phyloP scores from a whole-genome alignment of 2,113 vertebrate species.

The Tupaia tana region DNA sequence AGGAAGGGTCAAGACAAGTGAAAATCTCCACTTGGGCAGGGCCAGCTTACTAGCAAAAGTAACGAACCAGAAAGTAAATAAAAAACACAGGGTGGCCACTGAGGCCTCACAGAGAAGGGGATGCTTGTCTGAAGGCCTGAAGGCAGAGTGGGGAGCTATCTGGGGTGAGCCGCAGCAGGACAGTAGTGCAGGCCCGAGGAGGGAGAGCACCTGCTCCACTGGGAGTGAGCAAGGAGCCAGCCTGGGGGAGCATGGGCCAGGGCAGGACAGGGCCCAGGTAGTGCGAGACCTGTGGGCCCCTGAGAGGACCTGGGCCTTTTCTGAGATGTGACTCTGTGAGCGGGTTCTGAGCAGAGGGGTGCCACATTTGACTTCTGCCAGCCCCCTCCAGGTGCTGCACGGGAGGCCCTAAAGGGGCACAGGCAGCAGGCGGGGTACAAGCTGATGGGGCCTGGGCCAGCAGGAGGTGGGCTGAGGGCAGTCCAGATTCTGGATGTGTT shows the following conservation, averaged over 20 bases:
- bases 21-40: background rate
- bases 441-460: background rate
- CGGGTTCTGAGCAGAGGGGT: background rate
- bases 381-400: background rate
- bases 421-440: background rate
- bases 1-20: background rate
- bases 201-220: background rate
- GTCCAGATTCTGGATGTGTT: background rate
- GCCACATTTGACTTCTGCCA: background rate
- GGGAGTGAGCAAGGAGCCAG: background rate
- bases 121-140: background rate
- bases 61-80: background rate
- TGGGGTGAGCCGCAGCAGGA: fast-evolving
- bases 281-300: background rate
- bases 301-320: background rate
- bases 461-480: too few relatives aligned
- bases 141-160: background rate
- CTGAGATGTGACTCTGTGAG: background rate
- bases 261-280: background rate
- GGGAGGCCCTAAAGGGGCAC: background rate
- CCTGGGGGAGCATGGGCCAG: background rate
- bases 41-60: background rate
- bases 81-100: background rate
- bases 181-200: background rate
- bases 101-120: background rate